phyloP scores from a whole-genome alignment of 1,140 invertebrate genomes.

The Reticulitermes speratus region DNA sequence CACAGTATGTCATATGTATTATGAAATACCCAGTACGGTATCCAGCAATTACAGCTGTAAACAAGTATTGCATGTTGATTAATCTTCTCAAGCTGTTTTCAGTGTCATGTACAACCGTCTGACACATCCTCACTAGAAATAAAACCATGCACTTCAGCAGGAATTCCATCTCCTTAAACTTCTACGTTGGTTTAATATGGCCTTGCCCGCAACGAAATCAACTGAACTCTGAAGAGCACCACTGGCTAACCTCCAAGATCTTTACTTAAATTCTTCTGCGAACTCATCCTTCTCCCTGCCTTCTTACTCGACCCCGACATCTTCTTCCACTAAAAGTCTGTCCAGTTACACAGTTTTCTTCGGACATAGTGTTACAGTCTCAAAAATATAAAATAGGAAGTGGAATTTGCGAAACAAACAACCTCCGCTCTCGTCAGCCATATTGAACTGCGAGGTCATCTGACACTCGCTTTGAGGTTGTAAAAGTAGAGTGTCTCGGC shows the following conservation, averaged over 20 bases:
- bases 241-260: conserved; percentile 33
- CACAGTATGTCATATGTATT: too few relatives aligned
- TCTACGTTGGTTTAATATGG: not conserved
- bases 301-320: conserved; percentile 36
- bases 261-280: conserved; percentile 30
- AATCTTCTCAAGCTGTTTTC: too few relatives aligned
- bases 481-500: not conserved
- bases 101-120: too few relatives aligned
- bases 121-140: too few relatives aligned
- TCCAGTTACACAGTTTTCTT: conserved; percentile 21
- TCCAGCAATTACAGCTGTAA: too few relatives aligned
- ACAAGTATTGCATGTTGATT: too few relatives aligned
- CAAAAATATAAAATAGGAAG: conserved; percentile 28
- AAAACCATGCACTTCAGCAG: too few relatives aligned
- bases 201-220: not conserved
- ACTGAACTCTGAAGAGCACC: not conserved
- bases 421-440: conserved; percentile 35
- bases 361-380: conserved; percentile 6
- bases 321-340: conserved; percentile 31
- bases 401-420: conserved; percentile 17
- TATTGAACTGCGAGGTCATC: conserved; percentile 28
- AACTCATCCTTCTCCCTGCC: conserved; percentile 34
- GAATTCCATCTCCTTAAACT: too few relatives aligned
- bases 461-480: not conserved
- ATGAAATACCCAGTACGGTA: too few relatives aligned